Percentiles rank a stretch among this genome's conserved stretches.
Evolutionary conservation across 1,140 invertebrate genomes (phyloP).

Genomic region (Heliconius hewitsoni): DNA sequence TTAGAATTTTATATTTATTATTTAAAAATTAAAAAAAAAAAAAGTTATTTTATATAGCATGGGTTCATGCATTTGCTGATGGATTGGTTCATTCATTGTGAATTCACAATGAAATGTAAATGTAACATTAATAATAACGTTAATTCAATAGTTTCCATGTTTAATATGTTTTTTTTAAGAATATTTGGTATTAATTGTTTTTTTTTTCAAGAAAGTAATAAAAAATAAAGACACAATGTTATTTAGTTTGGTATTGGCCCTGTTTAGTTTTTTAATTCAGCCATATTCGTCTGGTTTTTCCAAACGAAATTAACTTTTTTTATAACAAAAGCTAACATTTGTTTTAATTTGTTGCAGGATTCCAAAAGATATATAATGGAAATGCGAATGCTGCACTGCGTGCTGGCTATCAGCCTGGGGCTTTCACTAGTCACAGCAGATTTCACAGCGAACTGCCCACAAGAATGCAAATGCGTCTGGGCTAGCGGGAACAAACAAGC

Average conservation of each 20-base stretch:
- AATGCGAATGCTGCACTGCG: conserved; percentile 44
- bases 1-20: too few relatives aligned
- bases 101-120: too few relatives aligned
- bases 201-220: background rate
- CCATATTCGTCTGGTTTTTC: background rate
- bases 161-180: too few relatives aligned
- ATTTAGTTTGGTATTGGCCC: too few relatives aligned
- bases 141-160: too few relatives aligned
- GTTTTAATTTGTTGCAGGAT: conserved; percentile 62
- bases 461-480: conserved; percentile 89
- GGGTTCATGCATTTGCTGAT: too few relatives aligned
- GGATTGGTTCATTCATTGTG: too few relatives aligned
- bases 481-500: conserved; percentile 90
- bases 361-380: conserved; percentile 56
- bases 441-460: conserved; percentile 74
- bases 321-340: background rate
- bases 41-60: too few relatives aligned
- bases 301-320: background rate
- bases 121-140: too few relatives aligned
- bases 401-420: conserved; percentile 49
- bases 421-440: conserved; percentile 55
- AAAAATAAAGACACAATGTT: background rate
- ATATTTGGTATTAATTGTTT: too few relatives aligned
- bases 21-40: too few relatives aligned
- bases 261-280: too few relatives aligned